These are phyloP conservation scores for Mugil cephalus DNA, from an alignment of 2,113 vertebrate genomes.

Conservation along the genomic window DNA sequence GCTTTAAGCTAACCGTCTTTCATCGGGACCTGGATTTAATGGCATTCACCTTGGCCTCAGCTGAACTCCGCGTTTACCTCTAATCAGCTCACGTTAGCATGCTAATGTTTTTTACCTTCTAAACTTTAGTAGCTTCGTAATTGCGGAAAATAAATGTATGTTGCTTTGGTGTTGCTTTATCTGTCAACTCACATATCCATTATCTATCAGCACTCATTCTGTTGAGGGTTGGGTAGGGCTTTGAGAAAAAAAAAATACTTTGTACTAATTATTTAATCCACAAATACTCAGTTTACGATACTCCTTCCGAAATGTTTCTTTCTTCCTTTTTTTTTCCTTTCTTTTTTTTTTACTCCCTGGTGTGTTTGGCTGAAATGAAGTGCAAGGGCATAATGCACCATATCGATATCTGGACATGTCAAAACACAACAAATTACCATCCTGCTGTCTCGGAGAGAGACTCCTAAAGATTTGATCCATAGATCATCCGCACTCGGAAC, in stretches of 20 bases:
- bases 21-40: no score
- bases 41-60: no score
- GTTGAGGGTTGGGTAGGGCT: no score
- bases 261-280: no score
- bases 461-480: conserved; percentile 66
- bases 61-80: not conserved
- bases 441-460: conserved; percentile 52
- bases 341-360: not conserved
- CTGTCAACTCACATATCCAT: no score
- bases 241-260: no score
- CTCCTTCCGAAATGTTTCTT: not conserved
- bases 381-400: conserved; percentile 62
- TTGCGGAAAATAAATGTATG: no score
- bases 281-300: not conserved
- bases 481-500: conserved; percentile 66
- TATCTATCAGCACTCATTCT: no score
- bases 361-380: conserved; percentile 59
- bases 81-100: not conserved
- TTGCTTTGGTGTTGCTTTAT: no score
- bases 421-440: conserved; percentile 66
- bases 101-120: not conserved
- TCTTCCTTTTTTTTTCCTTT: not conserved
- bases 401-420: conserved; percentile 69
- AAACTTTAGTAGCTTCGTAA: no score
- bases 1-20: not conserved